A percentile compares a stretch with the other conserved stretches of the same genome.
phyloP scores from a whole-genome alignment of 1,140 invertebrate genomes.

The Gonatopus flavifemur region DNA sequence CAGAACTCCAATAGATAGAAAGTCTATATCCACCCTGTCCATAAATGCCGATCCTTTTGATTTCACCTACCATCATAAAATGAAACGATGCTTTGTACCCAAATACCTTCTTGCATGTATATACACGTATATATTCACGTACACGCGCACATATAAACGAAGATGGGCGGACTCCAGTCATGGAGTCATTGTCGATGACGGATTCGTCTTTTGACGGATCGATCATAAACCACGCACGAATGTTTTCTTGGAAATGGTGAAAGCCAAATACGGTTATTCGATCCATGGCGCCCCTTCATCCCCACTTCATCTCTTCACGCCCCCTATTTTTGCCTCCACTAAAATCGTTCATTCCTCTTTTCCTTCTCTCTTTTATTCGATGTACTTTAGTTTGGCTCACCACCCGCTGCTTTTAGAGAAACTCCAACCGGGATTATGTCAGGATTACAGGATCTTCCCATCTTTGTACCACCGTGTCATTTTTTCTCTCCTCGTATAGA shows the following conservation, averaged over 20 bases:
- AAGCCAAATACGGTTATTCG: constrained; percentile 12
- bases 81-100: constrained; percentile 26
- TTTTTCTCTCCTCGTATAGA: neutral
- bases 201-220: constrained; percentile 43
- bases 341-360: neutral
- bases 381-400: too few relatives aligned
- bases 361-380: too few relatives aligned
- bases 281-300: too few relatives aligned
- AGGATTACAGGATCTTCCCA: constrained; percentile 24
- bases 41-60: constrained; percentile 29
- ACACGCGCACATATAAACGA: neutral
- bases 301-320: too few relatives aligned
- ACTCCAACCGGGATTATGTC: constrained; percentile 36
- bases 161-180: constrained; percentile 30
- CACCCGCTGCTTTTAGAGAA: constrained; percentile 31
- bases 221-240: constrained; percentile 36
- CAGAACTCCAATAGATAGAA: too few relatives aligned
- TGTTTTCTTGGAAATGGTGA: constrained; percentile 32
- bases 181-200: constrained; percentile 37
- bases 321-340: neutral
- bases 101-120: too few relatives aligned
- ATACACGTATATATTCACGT: neutral
- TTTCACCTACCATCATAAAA: constrained; percentile 32
- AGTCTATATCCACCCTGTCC: constrained; percentile 26
- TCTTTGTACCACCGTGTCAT: neutral